Base-by-base conservation (phyloP, 1,140 invertebrate genomes). In the Mycetomoellerius zeteki region DNA sequence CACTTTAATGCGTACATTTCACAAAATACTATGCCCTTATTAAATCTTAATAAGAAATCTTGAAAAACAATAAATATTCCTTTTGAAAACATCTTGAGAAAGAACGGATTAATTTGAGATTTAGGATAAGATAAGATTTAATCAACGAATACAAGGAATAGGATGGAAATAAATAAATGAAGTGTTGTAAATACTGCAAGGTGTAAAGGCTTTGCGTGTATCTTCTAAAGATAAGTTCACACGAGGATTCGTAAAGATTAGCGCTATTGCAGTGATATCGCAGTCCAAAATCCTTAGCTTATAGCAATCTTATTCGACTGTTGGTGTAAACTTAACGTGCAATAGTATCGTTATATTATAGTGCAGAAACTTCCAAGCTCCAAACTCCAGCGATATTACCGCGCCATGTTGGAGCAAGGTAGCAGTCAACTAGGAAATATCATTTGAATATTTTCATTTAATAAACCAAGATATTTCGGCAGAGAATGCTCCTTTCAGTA, bases 391-490 rank as follows among this genome's bases (percentile, higher is more conserved):
- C 16, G 16, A 72, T 72, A 72, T 72, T 27, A 72, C 69, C 10
- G 33, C 64, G 64, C 33, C n/a, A 47, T 16, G 19, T 2, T 7
- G 21, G 43, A 24, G 14, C 30, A 21, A 71, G 21, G 3, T 10
- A 47, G 24, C 43, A 72, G 24, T 12, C 43, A 72, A 72, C 21
- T 72, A 72, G 16, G 24, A 72, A 72, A 24, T 50, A 72, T 72
- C 21, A 72, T 72, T 72, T 72, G 37, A 50, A 72, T 72, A 72
- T 72, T 72, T 72, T 72, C 69, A 72, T 72, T 72, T 72, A 72
- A 50, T 50, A 72, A 72, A 50, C 69, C 43, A n/a, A 50, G 21
- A 69, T 69, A 69, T 69, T 50, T 69, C 65, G 43, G 37, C 21
- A 19, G 37, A 50, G 21, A 69, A 69, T 24, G 37, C 21, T 50